These are phyloP conservation scores for Coleophora deauratella DNA, from an alignment of 2,888 invertebrate species.

Conservation along the genomic window DNA sequence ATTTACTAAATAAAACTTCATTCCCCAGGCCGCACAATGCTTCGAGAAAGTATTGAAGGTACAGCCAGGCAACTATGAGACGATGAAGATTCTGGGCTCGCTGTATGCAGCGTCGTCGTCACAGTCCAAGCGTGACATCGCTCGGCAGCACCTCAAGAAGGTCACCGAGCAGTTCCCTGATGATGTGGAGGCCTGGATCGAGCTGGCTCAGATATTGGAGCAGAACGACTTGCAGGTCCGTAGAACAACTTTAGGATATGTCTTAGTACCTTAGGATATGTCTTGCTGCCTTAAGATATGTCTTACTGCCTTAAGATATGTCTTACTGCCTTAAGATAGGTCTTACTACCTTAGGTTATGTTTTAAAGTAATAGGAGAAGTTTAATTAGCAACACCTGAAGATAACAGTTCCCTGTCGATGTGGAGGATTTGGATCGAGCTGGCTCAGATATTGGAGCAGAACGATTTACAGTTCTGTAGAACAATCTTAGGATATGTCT, in stretches of 20 bases:
- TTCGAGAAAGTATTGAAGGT: constrained; percentile 99
- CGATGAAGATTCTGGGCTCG: constrained; percentile 99
- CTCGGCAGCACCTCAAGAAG: constrained; percentile 94
- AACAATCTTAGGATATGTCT: too few species aligned
- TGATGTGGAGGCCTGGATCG: constrained; percentile 99
- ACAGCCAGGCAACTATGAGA: constrained; percentile 98
- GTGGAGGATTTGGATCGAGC: constrained; percentile 99
- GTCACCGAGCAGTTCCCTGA: constrained; percentile 98
- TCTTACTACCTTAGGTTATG: too few species aligned
- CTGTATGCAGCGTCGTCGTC: constrained; percentile 93
- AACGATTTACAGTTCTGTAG: constrained; percentile 83
- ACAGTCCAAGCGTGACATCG: constrained; percentile 93
- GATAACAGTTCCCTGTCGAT: constrained; percentile 98
- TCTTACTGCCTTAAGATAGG: too few species aligned
- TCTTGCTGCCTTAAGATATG: too few species aligned
- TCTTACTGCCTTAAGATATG: too few species aligned
- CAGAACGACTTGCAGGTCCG: constrained; percentile 87
- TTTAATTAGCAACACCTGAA: constrained; percentile 93
- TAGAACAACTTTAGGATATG: too few species aligned
- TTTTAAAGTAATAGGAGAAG: too few species aligned
- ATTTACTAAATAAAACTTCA: too few species aligned
- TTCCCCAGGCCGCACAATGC: constrained; percentile 90
- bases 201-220: constrained; percentile 97
- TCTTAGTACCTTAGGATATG: too few species aligned
- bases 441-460: constrained; percentile 98